Base-by-base conservation (phyloP, 2,888 invertebrate genomes). In the Rotaria socialis region DNA sequence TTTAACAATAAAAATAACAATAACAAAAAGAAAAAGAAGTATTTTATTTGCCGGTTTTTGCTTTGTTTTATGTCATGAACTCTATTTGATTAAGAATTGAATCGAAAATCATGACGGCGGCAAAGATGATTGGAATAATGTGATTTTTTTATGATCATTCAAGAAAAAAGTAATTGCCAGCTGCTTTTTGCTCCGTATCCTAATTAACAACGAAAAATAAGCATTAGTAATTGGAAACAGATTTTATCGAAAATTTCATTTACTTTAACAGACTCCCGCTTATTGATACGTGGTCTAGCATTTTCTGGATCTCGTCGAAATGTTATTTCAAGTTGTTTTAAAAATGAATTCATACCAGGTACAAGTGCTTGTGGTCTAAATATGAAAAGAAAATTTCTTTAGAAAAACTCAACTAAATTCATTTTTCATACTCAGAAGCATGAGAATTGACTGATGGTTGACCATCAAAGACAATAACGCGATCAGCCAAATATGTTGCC, bases 301-400 rank as follows among this genome's bases (percentile, higher is more conserved):
- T 99, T 99, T 92, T 98, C 98, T 0, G 98, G 97, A 93, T 99
- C 99, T 90, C 99, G 93, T 89, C 99, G 93, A 93, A 99, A 99
- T 22, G 99, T 99, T 89, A 99, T 99, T 87, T 97, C 96, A 87
- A 99, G 92, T 86, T 97, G 93, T 90, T 96, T 95, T 90, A 99
- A 93, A 93, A 99, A 99, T 89, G 94, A 93, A 92, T 99, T 99
- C 99, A 99, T 99, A 88, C 99, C 99, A 89, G 96, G 95, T 88
- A 99, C 93, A 87, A 99, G 92, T 3, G 95, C 95, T 89, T 93
- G 92, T 0, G 99, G 99, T 80, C 22, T 92, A 75, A 85, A 86
- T 74, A 84, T 55, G 22, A 22, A 22, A 55, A 22, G 10, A 41
- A 35, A 19, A 22, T 55, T 55, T 55, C 19, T 55, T 22, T 27